Base-by-base conservation (phyloP, 1,140 invertebrate genomes). In the Drosophila equinoxialis region DNA sequence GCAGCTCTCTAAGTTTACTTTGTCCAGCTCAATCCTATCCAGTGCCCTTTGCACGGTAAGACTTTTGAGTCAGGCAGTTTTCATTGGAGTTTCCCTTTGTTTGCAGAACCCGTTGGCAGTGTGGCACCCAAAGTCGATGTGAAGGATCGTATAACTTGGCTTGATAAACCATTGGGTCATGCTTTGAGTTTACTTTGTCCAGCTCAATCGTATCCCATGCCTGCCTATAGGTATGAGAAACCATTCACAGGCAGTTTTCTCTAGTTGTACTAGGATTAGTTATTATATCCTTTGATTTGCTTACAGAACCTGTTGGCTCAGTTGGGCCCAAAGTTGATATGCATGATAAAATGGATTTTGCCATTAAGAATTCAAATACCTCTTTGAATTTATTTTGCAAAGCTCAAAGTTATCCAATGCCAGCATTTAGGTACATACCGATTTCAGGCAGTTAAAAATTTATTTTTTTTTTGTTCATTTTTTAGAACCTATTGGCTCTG, bases 11-110 rank as follows among this genome's bases (percentile, higher is more conserved):
- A 11, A 92, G 95, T 61, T 90, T 95, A 60, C 92, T 94, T 26
- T 95, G 95, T 92, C 95, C 94, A 35, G 94, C 94, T 37, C 94
- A 95, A 92, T 94, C 94, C 20, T 96, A 93, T 92, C 95, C 95
- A 58, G 93, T 94, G 77, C 94, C 94, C 55, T 79, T 93, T 73
- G 93, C 93, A 92, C 93, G 94, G 94, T 95, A 93, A 93, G 65
- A 37, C 10, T 37, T 30, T 6, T 6, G 0, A 30, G 14, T 41
- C 42, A 67, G 68, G 72, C 79, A 83, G 79, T 83, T 83, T 82
- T 71, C 76, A 41, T 0, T 1, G 4, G 11, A 20, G n/a, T 39
- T 26, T 11, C 2, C 1, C 6, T 7, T n/a, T 63, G 20, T 2
- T 83, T 89, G 17, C 83, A 91, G 90, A 91, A 39, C 90, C 90